A percentile compares a stretch with the other conserved stretches of the same genome.
phyloP scores from a whole-genome alignment of 1,140 invertebrate species.

The Orchesella cincta region DNA sequence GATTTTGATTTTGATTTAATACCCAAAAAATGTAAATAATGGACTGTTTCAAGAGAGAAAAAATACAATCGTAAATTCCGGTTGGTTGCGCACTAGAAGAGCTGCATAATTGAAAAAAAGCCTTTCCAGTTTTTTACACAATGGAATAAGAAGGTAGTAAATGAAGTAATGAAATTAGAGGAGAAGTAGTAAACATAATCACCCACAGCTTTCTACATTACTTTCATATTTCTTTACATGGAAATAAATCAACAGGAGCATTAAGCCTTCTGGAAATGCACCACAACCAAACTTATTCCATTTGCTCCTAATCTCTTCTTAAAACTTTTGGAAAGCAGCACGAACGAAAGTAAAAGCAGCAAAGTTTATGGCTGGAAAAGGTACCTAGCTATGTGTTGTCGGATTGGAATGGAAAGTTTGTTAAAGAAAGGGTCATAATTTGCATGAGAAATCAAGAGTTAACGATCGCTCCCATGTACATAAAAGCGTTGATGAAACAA shows the following conservation, averaged over 20 bases:
- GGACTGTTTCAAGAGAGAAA: not conserved
- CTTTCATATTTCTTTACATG: not conserved
- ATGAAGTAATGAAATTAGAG: constrained; percentile 22
- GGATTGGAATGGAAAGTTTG: too few relatives aligned
- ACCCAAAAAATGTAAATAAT: constrained; percentile 19
- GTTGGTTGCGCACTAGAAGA: too few relatives aligned
- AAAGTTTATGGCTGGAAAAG: too few relatives aligned
- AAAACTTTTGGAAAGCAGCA: constrained; percentile 7
- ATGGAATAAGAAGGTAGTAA: not conserved
- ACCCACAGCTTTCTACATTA: not conserved
- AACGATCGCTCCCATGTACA: not conserved
- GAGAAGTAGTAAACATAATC: constrained; percentile 6
- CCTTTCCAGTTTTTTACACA: not conserved
- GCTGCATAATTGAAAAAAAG: constrained; percentile 2
- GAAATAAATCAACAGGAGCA: not conserved
- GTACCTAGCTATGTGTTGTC: too few relatives aligned
- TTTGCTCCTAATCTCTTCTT: not conserved
- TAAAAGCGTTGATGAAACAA: not conserved
- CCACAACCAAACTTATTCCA: not conserved
- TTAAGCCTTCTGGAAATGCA: not conserved
- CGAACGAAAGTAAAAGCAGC: too few relatives aligned
- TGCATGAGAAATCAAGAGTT: constrained; percentile 22
- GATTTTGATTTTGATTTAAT: constrained; percentile 21
- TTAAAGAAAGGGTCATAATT: not conserved
- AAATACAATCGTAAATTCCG: not conserved